Evolutionary conservation across 2,888 invertebrate species (phyloP).

Genomic region (Brenthis daphne): DNA sequence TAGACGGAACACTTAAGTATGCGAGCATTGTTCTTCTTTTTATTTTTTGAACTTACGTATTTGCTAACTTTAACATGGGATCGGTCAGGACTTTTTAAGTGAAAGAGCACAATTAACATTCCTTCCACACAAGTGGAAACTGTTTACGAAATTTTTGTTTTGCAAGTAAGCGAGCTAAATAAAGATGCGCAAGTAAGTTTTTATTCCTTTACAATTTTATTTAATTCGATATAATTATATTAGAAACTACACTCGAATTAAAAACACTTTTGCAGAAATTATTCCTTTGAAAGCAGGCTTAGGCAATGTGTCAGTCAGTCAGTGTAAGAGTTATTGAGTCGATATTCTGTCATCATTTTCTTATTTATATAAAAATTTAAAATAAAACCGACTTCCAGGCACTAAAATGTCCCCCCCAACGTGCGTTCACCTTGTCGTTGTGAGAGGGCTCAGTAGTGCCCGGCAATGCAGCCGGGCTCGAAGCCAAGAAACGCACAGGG

Average conservation of each 20-base stretch:
- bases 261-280: not conserved
- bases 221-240: slow-evolving; percentile 21
- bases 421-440: too few relatives aligned
- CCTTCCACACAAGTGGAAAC: slow-evolving; percentile 42
- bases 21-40: slow-evolving; percentile 38
- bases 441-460: too few relatives aligned
- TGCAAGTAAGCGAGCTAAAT: slow-evolving; percentile 43
- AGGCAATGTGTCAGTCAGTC: too few relatives aligned
- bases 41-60: slow-evolving; percentile 37
- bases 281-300: too few relatives aligned
- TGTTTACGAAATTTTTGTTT: slow-evolving; percentile 59
- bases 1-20: slow-evolving; percentile 42
- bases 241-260: not conserved
- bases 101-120: slow-evolving; percentile 44
- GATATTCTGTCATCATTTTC: too few relatives aligned
- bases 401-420: too few relatives aligned
- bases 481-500: too few relatives aligned
- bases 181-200: slow-evolving; percentile 31
- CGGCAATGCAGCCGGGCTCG: too few relatives aligned
- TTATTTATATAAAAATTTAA: too few relatives aligned
- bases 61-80: slow-evolving; percentile 38
- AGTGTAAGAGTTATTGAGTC: too few relatives aligned
- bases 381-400: too few relatives aligned
- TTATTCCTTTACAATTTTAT: slow-evolving; percentile 29
- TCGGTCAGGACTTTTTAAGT: slow-evolving; percentile 40